phyloP scores from a whole-genome alignment of 2,797 vertebrate species.

The Prunella strophiata region DNA sequence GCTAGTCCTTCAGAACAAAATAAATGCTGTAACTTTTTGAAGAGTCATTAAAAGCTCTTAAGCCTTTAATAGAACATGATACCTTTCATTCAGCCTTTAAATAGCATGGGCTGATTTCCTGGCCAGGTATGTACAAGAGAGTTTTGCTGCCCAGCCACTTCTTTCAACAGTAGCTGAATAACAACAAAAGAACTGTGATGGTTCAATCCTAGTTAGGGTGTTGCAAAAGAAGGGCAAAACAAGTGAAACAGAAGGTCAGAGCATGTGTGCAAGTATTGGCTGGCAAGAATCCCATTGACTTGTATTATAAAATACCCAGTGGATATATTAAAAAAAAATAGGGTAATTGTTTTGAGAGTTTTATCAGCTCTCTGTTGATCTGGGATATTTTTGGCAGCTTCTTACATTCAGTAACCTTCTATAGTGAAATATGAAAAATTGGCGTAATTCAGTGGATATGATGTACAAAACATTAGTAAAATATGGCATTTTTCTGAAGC shows the following conservation, averaged over 20 bases:
- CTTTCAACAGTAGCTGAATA: neutral
- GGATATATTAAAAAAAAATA: constrained; percentile 30
- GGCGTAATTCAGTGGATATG: neutral
- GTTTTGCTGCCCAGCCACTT: neutral
- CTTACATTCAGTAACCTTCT: constrained; percentile 1
- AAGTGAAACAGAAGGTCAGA: constrained; percentile 1
- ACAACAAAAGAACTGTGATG: neutral
- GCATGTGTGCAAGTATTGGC: neutral
- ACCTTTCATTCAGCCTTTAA: neutral
- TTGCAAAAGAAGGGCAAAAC: neutral
- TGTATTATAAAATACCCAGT: constrained; percentile 30
- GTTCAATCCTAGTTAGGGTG: neutral
- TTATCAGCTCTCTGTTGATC: constrained; percentile 45
- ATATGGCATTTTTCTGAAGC: neutral
- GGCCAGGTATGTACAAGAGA: neutral
- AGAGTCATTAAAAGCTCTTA: neutral
- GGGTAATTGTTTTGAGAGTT: constrained; percentile 65
- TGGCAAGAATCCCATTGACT: constrained; percentile 14
- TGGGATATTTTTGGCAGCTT: constrained; percentile 48
- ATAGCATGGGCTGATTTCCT: neutral
- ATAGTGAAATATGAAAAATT: neutral
- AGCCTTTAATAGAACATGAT: neutral
- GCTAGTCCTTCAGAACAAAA: neutral
- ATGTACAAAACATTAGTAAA: neutral
- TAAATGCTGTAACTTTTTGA: neutral